phyloP scores from a whole-genome alignment of 2,888 invertebrate genomes.

The Nemotelus pantherinus region DNA sequence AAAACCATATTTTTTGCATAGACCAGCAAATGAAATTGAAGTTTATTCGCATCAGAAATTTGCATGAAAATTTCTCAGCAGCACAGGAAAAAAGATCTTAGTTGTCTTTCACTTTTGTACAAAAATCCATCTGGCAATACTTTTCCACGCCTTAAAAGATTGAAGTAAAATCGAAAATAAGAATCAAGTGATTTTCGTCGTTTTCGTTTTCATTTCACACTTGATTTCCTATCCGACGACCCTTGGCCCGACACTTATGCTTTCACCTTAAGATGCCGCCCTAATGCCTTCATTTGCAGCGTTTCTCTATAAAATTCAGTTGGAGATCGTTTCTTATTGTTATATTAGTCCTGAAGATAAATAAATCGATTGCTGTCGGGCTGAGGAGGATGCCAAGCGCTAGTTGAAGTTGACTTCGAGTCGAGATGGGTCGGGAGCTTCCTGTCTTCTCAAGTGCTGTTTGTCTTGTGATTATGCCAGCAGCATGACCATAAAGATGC shows the following conservation, averaged over 20 bases:
- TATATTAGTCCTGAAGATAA: slow-evolving; percentile 24
- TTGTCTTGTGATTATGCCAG: slow-evolving; percentile 43
- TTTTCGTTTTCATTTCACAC: slow-evolving; percentile 28
- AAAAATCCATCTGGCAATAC: neutral
- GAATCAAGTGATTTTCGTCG: neutral
- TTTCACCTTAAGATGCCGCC: slow-evolving; percentile 19
- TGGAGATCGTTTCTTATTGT: slow-evolving; percentile 15
- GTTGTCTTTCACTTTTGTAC: too few relatives aligned
- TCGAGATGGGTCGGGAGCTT: slow-evolving; percentile 7
- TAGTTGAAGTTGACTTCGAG: neutral
- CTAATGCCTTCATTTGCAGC: slow-evolving; percentile 40
- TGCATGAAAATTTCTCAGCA: too few relatives aligned
- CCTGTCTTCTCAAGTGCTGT: slow-evolving; percentile 24
- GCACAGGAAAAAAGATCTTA: too few relatives aligned
- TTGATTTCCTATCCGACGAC: neutral
- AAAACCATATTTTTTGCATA: too few relatives aligned
- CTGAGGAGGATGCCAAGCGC: neutral
- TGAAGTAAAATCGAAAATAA: neutral
- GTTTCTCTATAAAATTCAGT: slow-evolving; percentile 8
- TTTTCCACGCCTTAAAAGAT: neutral
- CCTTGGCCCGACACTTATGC: neutral
- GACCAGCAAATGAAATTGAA: too few relatives aligned
- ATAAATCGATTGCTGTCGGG: neutral
- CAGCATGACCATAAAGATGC: slow-evolving; percentile 39
- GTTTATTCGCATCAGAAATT: too few relatives aligned